Conservation (phyloP, 2,888 invertebrate species). For the Lasioglossum malachurum region DNA sequence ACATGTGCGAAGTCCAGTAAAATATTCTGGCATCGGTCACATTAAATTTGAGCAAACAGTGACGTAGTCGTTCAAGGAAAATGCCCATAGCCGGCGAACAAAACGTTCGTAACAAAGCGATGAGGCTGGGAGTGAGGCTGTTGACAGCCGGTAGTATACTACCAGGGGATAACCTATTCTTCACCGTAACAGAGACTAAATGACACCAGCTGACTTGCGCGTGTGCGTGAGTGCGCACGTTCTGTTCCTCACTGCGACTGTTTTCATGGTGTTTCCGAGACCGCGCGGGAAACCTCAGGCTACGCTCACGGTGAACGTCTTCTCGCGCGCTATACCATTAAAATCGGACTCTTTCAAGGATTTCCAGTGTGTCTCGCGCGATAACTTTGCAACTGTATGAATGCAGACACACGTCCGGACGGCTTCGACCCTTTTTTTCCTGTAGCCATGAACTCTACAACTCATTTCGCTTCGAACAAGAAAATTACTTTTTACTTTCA, state of each 20-base stretch:
- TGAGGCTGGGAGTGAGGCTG: background rate
- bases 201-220: background rate
- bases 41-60: background rate
- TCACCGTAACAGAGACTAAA: background rate
- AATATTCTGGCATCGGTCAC: background rate
- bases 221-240: background rate
- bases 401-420: background rate
- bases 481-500: background rate
- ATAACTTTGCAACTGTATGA: background rate
- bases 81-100: background rate
- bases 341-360: slow-evolving; percentile 18
- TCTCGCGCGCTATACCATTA: background rate
- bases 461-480: background rate
- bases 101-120: slow-evolving; percentile 6
- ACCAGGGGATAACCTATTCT: background rate
- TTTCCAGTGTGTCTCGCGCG: slow-evolving; percentile 5
- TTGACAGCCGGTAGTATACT: background rate
- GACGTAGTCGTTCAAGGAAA: background rate
- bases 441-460: background rate
- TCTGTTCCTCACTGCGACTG: background rate
- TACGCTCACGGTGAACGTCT: slow-evolving; percentile 15
- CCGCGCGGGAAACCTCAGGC: slow-evolving; percentile 14
- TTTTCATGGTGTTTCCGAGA: slow-evolving; percentile 14
- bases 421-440: background rate
- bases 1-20: background rate